Evolutionary conservation across 2,113 vertebrate genomes (phyloP), one percentile per base, ranked within the genome.

Genomic region (Arvicanthis niloticus): DNA sequence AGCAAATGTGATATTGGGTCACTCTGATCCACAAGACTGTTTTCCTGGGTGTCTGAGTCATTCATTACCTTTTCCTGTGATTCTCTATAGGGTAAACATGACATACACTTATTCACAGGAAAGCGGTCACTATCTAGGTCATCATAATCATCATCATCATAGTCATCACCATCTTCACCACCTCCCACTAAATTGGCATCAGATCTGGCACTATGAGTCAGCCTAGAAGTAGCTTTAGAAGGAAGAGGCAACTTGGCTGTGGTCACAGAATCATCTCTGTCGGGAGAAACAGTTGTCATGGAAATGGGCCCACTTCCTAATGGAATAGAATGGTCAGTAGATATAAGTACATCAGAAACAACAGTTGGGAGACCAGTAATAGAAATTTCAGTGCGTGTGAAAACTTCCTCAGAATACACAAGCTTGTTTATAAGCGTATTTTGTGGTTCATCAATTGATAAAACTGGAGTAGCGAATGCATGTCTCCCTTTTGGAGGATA

Each of bases 11-110:
- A 98, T 84, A 97, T 98, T 94, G 98, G 97, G 92, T 98, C 98
- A 97, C 92, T 98, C 89, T 98, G 98, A 97, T 98, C 96, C 98
- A 97, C 91, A 60, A 96, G 92, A 97, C 97, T 98, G 97, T 98
- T 99, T 95, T 99, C 99, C 95, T 99, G 98, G 98, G 91, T 90
- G 60, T 98, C 97, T 97, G 98, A 92, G 60, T 98, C 98, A 96
- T 99, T 99, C 97, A 97, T 81, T 97, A 97, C 60, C 96, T 98
- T 98, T 97, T 99, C 99, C 97, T 98, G 98, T 89, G 98, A 98
- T 97, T 99, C 99, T 94, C 98, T 98, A 98, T 98, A 98, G 89
- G 98, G 97, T 88, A 97, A 98, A 45, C 99, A 99, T 37, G 99
- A 99, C 24, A 99, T 99, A 95, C 99, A 99, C 95, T 98, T 99